Percentiles rank a stretch among this genome's conserved stretches.
Evolutionary conservation across 1,140 invertebrate species (phyloP).

Genomic region (Venustaconcha ellipsiformis): DNA sequence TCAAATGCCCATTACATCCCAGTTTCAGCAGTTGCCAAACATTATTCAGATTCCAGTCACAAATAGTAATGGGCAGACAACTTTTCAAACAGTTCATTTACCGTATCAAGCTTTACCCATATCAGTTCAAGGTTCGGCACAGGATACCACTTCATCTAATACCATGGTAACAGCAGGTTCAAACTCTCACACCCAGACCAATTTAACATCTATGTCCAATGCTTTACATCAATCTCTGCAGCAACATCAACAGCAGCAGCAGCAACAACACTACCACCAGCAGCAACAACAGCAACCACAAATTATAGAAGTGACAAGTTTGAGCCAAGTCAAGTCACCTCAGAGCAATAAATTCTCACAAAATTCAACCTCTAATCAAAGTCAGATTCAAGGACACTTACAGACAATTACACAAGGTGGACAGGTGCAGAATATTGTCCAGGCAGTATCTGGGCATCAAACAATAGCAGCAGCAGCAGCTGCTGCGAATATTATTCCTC

Average conservation of each 20-base stretch:
- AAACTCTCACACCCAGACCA: too few relatives aligned
- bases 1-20: conserved; percentile 18
- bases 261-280: conserved; percentile 3
- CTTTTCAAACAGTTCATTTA: conserved; percentile 2
- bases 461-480: conserved; percentile 32
- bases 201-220: too few relatives aligned
- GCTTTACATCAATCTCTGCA: conserved; percentile 8
- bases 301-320: background rate
- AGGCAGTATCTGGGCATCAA: conserved; percentile 18
- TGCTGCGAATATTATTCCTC: conserved; percentile 32
- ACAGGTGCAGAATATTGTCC: conserved; percentile 21
- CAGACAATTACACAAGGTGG: background rate
- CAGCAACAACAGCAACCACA: background rate
- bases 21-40: conserved; percentile 26
- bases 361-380: too few relatives aligned
- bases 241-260: conserved; percentile 15
- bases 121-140: too few relatives aligned
- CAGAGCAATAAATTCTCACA: too few relatives aligned
- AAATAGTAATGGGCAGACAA: conserved; percentile 21
- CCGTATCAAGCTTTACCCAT: too few relatives aligned
- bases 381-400: too few relatives aligned
- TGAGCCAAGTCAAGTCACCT: too few relatives aligned
- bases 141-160: too few relatives aligned
- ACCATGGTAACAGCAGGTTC: too few relatives aligned
- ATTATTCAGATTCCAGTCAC: conserved; percentile 30